phyloP scores from a whole-genome alignment of 2,797 vertebrate species.

The Pantherophis alleghaniensis region DNA sequence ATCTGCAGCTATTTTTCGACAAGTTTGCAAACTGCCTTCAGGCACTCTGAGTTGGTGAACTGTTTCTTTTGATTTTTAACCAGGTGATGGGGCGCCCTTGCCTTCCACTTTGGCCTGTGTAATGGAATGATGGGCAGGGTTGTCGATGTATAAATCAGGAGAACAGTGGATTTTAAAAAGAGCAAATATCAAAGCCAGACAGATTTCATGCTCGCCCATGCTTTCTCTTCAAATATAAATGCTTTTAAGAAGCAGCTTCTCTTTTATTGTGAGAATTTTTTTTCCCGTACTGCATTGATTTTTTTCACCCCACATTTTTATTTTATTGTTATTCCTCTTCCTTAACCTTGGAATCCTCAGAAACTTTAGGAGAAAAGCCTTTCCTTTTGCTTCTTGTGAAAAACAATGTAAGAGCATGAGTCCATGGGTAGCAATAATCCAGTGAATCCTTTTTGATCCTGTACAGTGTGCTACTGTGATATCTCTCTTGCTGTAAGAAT shows the following conservation, averaged over 20 bases:
- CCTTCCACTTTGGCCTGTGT: not conserved
- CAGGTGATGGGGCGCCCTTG: not conserved
- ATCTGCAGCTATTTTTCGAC: conserved; percentile 12
- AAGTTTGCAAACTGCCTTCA: conserved; percentile 9
- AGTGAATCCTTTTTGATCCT: not conserved
- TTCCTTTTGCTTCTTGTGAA: not conserved
- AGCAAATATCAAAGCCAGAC: conserved; percentile 2
- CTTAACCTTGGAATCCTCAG: not conserved
- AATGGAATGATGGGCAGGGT: not conserved
- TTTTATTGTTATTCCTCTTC: not conserved
- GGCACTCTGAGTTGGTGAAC: conserved; percentile 5
- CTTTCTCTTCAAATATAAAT: not conserved
- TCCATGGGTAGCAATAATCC: not conserved
- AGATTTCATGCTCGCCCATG: not conserved
- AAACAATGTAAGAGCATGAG: not conserved
- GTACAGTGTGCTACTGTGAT: not conserved
- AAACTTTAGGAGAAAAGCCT: not conserved
- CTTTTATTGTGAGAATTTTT: not conserved
- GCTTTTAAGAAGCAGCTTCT: not conserved
- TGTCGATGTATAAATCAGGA: not conserved
- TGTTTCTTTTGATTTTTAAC: conserved; percentile 18
- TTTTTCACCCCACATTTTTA: not conserved
- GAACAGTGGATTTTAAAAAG: not conserved
- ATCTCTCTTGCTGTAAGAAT: not conserved
- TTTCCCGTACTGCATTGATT: not conserved